Percentiles rank a stretch among this genome's conserved stretches.
These are phyloP conservation scores for Entelurus aequoreus DNA, from an alignment of 2,113 vertebrate genomes.

Conservation along the genomic window DNA sequence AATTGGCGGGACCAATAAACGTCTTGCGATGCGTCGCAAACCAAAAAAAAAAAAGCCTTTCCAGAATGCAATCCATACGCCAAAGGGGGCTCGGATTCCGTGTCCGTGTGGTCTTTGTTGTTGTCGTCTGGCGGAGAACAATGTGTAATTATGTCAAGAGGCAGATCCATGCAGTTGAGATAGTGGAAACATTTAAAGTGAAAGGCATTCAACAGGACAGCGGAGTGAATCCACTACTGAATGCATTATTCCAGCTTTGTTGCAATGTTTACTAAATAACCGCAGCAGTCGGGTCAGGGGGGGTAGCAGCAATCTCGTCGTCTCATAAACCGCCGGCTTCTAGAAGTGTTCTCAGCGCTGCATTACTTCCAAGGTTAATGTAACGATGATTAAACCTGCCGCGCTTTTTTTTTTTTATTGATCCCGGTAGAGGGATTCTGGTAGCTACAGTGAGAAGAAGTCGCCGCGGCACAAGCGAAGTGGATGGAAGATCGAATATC, in stretches of 20 bases:
- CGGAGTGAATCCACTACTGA: constrained; percentile 29
- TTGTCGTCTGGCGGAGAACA: too few relatives aligned
- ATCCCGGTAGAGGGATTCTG: constrained; percentile 21
- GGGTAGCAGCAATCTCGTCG: constrained; percentile 14
- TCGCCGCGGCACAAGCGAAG: background rate
- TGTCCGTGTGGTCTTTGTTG: constrained; percentile 5
- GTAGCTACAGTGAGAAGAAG: background rate
- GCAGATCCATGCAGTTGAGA: too few relatives aligned
- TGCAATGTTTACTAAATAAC: constrained; percentile 25
- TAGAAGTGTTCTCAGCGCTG: constrained; percentile 15
- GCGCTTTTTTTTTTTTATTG: constrained; percentile 18
- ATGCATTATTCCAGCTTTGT: constrained; percentile 20
- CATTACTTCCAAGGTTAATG: constrained; percentile 25
- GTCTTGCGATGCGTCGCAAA: constrained; percentile 41
- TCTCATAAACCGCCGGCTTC: constrained; percentile 28
- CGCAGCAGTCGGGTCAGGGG: constrained; percentile 32
- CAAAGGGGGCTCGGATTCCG: constrained; percentile 1
- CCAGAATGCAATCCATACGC: constrained; percentile 40
- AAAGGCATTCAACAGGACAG: constrained; percentile 24
- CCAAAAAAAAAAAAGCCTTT: constrained; percentile 23
- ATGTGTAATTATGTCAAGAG: too few relatives aligned
- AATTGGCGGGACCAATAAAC: constrained; percentile 55
- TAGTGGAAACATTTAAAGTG: constrained; percentile 9
- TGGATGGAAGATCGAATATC: background rate
- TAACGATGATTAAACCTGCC: constrained; percentile 27